Base-by-base conservation (phyloP, 1,140 invertebrate species). In the Lepidurus couesii region DNA sequence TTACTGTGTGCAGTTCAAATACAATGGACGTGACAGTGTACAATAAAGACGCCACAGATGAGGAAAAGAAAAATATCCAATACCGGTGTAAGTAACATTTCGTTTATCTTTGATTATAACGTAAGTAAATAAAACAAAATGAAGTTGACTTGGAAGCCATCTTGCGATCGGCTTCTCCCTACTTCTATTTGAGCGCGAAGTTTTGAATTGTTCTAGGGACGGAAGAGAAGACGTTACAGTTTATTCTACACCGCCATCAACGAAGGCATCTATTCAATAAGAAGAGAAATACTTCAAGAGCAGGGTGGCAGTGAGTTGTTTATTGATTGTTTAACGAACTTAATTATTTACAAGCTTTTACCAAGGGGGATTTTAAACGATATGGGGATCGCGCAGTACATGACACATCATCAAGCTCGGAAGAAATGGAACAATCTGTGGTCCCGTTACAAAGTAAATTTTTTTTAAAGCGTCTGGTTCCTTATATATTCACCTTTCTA, bases 351-450 rank as follows among this genome's bases (percentile, higher is more conserved):
- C 21, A 24, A 13, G 9, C 0, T 79, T 42, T 42, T 73, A 74
- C 9, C 42, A 13, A 80, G 79, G n/a, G 42, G 43, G 8, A 77
- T 80, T 21, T 34, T 80, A 42, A 80, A 73, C 24, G 76, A 77
- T 34, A 80, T 80, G 79, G 79, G 79, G 5, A 24, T 80, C 16
- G 21, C 75, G 16, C 9, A 43, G 44, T 74, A 77, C 47, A 76
- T 80, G 21, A 77, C 79, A 13, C 75, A 73, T 11, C 74, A 78
- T 73, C 79, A 80, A 44, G 79, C 76, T 9, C 75, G 78, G 43
- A 80, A 80, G 76, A 80, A 80, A 16, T 80, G 79, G 79, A 77
- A 80, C 34, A 80, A 80, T 74, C 26, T 80, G 0, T 79, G 78
- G 78, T 79, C 78, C 9, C 75, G 75, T 44, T 79, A 79, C 47